These are phyloP conservation scores for Drosophila borealis DNA, from an alignment of 2,888 invertebrate species.

Conservation along the genomic window DNA sequence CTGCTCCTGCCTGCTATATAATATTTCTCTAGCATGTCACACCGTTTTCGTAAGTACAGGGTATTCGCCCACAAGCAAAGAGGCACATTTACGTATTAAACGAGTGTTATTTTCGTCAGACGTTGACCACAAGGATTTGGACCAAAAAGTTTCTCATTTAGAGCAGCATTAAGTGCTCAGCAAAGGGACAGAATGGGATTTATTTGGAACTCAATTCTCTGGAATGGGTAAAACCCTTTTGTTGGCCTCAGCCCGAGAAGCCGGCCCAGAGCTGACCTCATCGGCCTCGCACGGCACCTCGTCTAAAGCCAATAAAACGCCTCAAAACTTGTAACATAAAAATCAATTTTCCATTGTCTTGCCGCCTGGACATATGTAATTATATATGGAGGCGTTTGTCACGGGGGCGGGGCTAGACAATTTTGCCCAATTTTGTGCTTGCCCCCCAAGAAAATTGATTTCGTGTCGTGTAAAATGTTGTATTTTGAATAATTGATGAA, in stretches of 20 bases:
- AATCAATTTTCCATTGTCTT: slow-evolving; percentile 67
- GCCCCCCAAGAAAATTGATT: slow-evolving; percentile 37
- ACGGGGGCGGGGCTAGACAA: slow-evolving; percentile 41
- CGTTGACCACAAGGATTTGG: slow-evolving; percentile 54
- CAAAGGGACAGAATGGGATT: slow-evolving; percentile 61
- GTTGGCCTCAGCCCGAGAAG: background rate
- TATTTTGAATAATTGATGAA: slow-evolving; percentile 74
- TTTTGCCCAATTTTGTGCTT: slow-evolving; percentile 56
- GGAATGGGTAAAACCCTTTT: slow-evolving; percentile 32
- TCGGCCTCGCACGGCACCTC: slow-evolving; percentile 38
- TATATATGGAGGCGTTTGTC: slow-evolving; percentile 21
- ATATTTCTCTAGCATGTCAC: background rate
- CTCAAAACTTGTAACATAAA: slow-evolving; percentile 52
- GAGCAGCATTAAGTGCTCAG: slow-evolving; percentile 74
- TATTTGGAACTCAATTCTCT: slow-evolving; percentile 5
- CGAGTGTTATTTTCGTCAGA: slow-evolving; percentile 45
- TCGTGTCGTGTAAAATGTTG: slow-evolving; percentile 57
- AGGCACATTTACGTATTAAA: slow-evolving; percentile 26
- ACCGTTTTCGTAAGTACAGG: background rate
- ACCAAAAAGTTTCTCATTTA: slow-evolving; percentile 65
- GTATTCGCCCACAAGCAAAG: slow-evolving; percentile 9
- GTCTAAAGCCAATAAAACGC: slow-evolving; percentile 45
- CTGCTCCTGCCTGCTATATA: background rate
- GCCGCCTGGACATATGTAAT: slow-evolving; percentile 24
- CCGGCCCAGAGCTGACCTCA: slow-evolving; percentile 39